Base-by-base conservation (phyloP, 2,888 invertebrate genomes). In the Calameuta filiformis region DNA sequence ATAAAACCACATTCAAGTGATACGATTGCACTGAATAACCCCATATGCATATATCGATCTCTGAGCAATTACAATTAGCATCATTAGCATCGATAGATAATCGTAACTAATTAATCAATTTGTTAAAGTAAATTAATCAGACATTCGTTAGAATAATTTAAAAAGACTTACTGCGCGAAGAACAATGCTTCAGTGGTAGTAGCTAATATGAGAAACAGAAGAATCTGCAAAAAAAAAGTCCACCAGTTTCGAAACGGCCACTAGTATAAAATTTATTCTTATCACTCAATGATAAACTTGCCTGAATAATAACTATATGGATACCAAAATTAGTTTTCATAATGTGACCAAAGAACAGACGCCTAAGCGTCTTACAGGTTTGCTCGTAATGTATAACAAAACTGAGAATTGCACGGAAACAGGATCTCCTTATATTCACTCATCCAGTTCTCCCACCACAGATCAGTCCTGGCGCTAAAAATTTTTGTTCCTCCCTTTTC, bases 381-480 rank as follows among this genome's bases (percentile, higher is more conserved):
- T 83, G 78, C 85, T 83, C 82, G 84, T 84, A 85, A 87, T 85
- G 83, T 87, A 87, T 87, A 87, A 88, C 85, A 83, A 84, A 56
- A 87, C 89, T 89, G 88, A 87, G 87, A 83, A 84, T 81, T 77
- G 79, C 80, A 75, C 79, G 77, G 80, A 81, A 82, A 82, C 82
- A 80, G 84, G 83, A 85, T 85, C 85, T 76, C 84, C 85, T 89
- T 89, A 89, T 89, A 89, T 87, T 83, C 81, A 81, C 79, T 82
- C 81, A 3, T 15, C 9, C 71, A 71, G 6, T 30, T 9, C 33
- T 23, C 33, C 71, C 71, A 31, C 71, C 31, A 33, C 9, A 3
- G 3, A 0, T 12, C 3, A n/a, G 2, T 12, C 12, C 79, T 79
- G 35, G 31, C 23, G 76, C 77, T 75, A 75, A 37, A 71, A 71